Percentiles rank a stretch among this genome's conserved stretches.
Conservation (phyloP, 2,113 vertebrate species). For the Pteruthius melanotis region DNA sequence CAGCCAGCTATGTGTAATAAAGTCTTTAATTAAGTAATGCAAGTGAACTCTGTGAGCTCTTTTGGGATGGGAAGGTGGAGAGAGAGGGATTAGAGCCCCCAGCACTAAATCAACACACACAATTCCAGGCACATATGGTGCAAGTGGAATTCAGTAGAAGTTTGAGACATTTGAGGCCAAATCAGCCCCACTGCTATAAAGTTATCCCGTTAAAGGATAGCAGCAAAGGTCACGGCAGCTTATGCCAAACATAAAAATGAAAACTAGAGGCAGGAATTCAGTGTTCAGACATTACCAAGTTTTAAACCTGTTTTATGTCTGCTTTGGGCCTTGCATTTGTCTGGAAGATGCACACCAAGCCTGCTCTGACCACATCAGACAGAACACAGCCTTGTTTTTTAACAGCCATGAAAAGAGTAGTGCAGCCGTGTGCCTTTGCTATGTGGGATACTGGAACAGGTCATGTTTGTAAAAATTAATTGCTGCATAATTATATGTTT, state of each 20-base stretch:
- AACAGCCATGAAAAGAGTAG: background rate
- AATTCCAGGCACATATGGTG: slow-evolving; percentile 45
- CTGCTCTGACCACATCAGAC: slow-evolving; percentile 26
- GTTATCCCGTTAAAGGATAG: slow-evolving; percentile 63
- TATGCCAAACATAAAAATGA: slow-evolving; percentile 70
- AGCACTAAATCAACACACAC: slow-evolving; percentile 63
- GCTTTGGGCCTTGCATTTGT: slow-evolving; percentile 58
- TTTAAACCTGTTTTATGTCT: slow-evolving; percentile 66
- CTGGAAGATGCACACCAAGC: slow-evolving; percentile 7
- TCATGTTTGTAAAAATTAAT: background rate
- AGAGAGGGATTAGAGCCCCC: slow-evolving; percentile 40
- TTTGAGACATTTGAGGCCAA: slow-evolving; percentile 50
- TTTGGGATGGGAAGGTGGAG: slow-evolving; percentile 40
- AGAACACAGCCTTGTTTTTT: background rate
- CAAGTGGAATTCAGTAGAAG: slow-evolving; percentile 56
- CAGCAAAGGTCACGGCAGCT: slow-evolving; percentile 66
- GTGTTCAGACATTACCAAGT: slow-evolving; percentile 64
- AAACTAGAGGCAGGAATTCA: slow-evolving; percentile 69
- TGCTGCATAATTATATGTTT: background rate
- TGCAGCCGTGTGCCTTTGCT: background rate
- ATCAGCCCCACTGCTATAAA: slow-evolving; percentile 63
- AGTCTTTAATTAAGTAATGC: slow-evolving; percentile 62
- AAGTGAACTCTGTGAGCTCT: slow-evolving; percentile 45
- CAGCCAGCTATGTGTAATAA: slow-evolving; percentile 50
- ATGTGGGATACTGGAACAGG: background rate